Evolutionary conservation across 1,140 invertebrate species (phyloP).

Genomic region (Drosophila leontia): DNA sequence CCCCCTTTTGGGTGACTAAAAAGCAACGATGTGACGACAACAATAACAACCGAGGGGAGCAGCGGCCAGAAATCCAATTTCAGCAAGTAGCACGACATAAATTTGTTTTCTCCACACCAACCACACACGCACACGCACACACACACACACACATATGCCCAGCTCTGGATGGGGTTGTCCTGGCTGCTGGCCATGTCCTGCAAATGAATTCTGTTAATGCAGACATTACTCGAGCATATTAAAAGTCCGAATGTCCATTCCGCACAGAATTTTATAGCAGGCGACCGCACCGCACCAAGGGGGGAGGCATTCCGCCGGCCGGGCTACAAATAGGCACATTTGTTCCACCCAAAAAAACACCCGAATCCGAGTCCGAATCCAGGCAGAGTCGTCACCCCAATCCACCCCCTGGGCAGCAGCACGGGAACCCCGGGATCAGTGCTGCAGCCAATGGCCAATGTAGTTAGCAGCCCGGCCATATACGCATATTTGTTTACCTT

Average conservation of each 20-base stretch:
- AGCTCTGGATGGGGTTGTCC: slow-evolving; percentile 18
- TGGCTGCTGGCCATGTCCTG: slow-evolving; percentile 59
- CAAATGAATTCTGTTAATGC: slow-evolving; percentile 85
- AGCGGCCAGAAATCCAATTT: slow-evolving; percentile 79
- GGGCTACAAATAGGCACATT: slow-evolving; percentile 76
- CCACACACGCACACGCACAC: slow-evolving; percentile 27
- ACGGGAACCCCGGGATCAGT: slow-evolving; percentile 29
- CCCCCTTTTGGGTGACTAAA: slow-evolving; percentile 39
- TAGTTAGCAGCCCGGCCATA: slow-evolving; percentile 66
- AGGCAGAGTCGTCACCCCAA: slow-evolving; percentile 6
- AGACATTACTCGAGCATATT: slow-evolving; percentile 84
- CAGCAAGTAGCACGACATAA: slow-evolving; percentile 81
- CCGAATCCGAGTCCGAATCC: slow-evolving; percentile 11
- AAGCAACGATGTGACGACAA: slow-evolving; percentile 68
- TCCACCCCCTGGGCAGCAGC: slow-evolving; percentile 18
- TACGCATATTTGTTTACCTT: slow-evolving; percentile 81
- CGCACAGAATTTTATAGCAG: slow-evolving; percentile 83
- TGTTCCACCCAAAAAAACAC: slow-evolving; percentile 50
- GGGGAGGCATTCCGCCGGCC: slow-evolving; percentile 27
- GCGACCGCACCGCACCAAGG: slow-evolving; percentile 52
- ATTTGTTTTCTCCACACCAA: slow-evolving; percentile 73
- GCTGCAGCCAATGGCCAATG: slow-evolving; percentile 75
- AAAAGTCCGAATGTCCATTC: slow-evolving; percentile 84
- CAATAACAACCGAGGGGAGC: slow-evolving; percentile 57
- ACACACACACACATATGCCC: slow-evolving; percentile 18